Evolutionary conservation across 2,888 invertebrate species (phyloP).

Genomic region (Philonicus albiceps): DNA sequence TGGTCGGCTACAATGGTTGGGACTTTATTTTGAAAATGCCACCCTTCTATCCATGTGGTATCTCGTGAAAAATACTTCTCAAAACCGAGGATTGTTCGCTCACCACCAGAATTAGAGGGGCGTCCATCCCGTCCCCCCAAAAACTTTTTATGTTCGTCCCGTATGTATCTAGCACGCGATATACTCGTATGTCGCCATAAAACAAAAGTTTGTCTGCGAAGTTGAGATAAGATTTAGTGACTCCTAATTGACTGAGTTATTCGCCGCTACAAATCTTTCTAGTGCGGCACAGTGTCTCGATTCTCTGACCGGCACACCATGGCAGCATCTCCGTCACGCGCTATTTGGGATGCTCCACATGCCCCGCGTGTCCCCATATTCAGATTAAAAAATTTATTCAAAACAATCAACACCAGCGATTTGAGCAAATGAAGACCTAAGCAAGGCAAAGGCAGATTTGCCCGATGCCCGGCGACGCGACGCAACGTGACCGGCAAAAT

Average conservation of each 20-base stretch:
- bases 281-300: background rate
- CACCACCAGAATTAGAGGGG: background rate
- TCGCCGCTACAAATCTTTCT: background rate
- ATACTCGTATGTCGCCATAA: background rate
- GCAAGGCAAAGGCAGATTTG: background rate
- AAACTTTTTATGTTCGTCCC: background rate
- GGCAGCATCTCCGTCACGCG: background rate
- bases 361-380: background rate
- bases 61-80: slow-evolving; percentile 5
- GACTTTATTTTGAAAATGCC: background rate
- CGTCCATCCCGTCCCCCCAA: background rate
- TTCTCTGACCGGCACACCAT: background rate
- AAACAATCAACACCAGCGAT: slow-evolving; percentile 9
- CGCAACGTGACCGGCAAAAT: slow-evolving; percentile 3
- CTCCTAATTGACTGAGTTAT: background rate
- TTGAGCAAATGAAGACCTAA: background rate
- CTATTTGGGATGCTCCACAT: background rate
- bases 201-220: slow-evolving; percentile 12
- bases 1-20: background rate
- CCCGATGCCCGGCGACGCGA: background rate
- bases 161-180: background rate
- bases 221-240: slow-evolving; percentile 2
- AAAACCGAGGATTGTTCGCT: background rate
- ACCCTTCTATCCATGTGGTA: background rate
- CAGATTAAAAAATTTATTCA: background rate